Evolutionary conservation across 2,888 invertebrate genomes (phyloP).

Genomic region (Sabatieria punctata): DNA sequence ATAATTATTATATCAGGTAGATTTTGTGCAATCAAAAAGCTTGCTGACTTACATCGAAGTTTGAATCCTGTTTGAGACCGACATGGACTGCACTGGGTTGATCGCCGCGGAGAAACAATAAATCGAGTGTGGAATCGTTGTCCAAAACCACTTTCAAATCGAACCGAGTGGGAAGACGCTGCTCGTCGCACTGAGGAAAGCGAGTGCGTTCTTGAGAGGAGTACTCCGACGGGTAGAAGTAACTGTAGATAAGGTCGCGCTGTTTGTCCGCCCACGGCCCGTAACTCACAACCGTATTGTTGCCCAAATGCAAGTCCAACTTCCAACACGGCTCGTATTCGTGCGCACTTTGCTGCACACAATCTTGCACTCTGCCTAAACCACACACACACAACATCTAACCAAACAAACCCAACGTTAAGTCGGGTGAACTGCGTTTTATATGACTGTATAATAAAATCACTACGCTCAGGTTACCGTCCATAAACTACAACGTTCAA

Average conservation of each 20-base stretch:
- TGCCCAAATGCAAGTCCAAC: slow-evolving; percentile 47
- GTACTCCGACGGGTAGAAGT: slow-evolving; percentile 62
- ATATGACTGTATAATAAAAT: no score
- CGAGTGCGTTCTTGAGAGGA: slow-evolving; percentile 14
- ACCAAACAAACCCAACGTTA: no score
- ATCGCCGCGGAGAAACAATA: slow-evolving; percentile 77
- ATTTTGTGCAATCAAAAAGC: no score
- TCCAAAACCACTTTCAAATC: neutral
- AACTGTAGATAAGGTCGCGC: slow-evolving; percentile 77
- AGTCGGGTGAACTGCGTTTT: no score
- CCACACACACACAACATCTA: slow-evolving; percentile 13
- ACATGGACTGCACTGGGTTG: slow-evolving; percentile 86
- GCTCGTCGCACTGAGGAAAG: slow-evolving; percentile 14
- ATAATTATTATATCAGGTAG: no score
- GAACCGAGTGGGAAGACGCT: neutral
- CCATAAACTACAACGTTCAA: no score
- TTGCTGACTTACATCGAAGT: slow-evolving; percentile 55
- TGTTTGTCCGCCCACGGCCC: slow-evolving; percentile 98
- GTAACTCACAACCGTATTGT: slow-evolving; percentile 87
- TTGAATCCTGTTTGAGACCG: slow-evolving; percentile 82
- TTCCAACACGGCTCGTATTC: slow-evolving; percentile 23
- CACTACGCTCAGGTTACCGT: no score
- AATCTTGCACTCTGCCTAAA: slow-evolving; percentile 12
- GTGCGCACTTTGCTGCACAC: slow-evolving; percentile 14
- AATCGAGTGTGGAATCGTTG: slow-evolving; percentile 84